Evolutionary conservation across 2,113 vertebrate genomes (phyloP).

Genomic region (Lipotes vexillifer): DNA sequence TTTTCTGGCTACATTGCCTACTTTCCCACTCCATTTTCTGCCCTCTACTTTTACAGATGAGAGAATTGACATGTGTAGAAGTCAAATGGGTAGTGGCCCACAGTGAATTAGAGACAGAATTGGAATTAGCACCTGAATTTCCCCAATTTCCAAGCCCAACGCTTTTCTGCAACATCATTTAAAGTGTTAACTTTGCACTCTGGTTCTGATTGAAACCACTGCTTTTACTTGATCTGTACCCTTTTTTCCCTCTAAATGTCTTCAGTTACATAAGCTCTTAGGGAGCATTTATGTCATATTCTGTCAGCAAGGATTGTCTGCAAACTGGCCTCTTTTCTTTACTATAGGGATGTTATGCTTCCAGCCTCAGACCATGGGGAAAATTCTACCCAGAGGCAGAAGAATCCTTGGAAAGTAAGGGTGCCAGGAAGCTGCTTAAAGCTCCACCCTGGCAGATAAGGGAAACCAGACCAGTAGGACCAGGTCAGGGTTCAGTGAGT

Average conservation of each 20-base stretch:
- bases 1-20: background rate
- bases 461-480: background rate
- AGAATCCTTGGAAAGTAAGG: background rate
- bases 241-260: background rate
- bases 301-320: background rate
- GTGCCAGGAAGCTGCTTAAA: background rate
- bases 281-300: background rate
- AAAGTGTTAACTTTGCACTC: background rate
- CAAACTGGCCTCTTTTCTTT: background rate
- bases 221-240: background rate
- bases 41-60: background rate
- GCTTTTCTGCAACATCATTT: background rate
- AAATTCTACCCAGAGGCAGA: background rate
- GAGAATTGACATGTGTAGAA: background rate
- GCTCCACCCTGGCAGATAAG: constrained; percentile 18
- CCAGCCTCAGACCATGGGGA: background rate
- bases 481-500: background rate
- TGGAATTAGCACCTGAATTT: background rate
- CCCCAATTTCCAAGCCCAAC: background rate
- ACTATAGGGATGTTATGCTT: background rate
- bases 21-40: background rate
- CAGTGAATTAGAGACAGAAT: background rate
- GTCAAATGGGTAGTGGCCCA: background rate
- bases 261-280: background rate
- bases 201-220: background rate